Evolutionary conservation across 1,140 invertebrate species (phyloP).

Genomic region (Hirudo medicinalis): DNA sequence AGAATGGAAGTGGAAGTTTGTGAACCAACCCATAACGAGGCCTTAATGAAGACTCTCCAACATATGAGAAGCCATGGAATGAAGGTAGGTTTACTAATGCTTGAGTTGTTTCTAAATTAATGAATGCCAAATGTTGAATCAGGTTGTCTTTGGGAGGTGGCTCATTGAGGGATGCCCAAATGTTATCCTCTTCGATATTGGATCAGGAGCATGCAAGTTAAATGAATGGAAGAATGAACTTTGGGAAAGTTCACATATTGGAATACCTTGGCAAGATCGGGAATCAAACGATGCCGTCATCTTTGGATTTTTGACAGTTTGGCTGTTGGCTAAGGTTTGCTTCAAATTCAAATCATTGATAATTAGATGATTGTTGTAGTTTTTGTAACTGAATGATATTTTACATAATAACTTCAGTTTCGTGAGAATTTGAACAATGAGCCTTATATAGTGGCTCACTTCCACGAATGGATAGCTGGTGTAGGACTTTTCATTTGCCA

Average conservation of each 20-base stretch:
- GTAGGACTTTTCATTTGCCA: conserved; percentile 72
- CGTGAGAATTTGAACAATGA: conserved; percentile 13
- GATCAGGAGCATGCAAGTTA: conserved; percentile 85
- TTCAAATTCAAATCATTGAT: background rate
- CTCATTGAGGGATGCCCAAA: conserved; percentile 97
- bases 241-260: conserved; percentile 30
- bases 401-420: conserved; percentile 4
- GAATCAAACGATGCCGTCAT: conserved; percentile 96
- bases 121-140: conserved; percentile 6
- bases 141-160: conserved; percentile 88
- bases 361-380: background rate
- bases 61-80: conserved; percentile 71
- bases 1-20: conserved; percentile 88
- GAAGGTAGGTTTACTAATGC: conserved; percentile 50
- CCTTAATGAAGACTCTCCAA: conserved; percentile 65
- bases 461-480: conserved; percentile 97
- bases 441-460: conserved; percentile 64
- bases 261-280: conserved; percentile 83
- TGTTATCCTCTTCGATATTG: conserved; percentile 93
- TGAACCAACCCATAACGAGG: conserved; percentile 56
- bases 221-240: conserved; percentile 84
- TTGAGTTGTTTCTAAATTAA: conserved; percentile 10
- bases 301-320: conserved; percentile 84
- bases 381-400: background rate
- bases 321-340: conserved; percentile 55